A percentile compares a stretch with the other conserved stretches of the same genome.
Evolutionary conservation across 2,888 invertebrate species (phyloP).

Genomic region (Galerucella calmariensis): DNA sequence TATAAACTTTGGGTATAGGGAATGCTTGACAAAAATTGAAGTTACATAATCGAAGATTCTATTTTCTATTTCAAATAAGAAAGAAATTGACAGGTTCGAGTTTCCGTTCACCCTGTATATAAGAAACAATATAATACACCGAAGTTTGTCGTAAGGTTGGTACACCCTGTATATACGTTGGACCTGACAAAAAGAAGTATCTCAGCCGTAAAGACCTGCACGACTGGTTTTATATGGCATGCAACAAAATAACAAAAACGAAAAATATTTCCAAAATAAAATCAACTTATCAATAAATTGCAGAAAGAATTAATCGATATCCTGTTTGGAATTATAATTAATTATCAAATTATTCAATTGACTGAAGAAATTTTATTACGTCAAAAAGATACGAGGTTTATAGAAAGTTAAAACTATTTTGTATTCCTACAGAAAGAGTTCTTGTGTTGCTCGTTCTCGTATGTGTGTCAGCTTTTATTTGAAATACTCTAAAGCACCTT

Average conservation of each 20-base stretch:
- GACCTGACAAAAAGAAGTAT: no score
- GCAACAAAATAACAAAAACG: neutral
- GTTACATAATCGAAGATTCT: no score
- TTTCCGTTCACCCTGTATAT: no score
- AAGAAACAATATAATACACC: no score
- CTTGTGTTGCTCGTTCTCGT: neutral
- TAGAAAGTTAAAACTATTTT: slow-evolving; percentile 13
- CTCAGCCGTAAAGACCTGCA: no score
- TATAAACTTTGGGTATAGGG: no score
- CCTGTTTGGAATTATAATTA: neutral
- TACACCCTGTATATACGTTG: no score
- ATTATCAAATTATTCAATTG: neutral
- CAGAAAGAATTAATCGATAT: neutral
- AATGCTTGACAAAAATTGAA: no score
- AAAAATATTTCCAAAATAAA: neutral
- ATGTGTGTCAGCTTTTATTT: slow-evolving; percentile 2
- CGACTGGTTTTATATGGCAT: neutral
- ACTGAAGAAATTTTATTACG: neutral
- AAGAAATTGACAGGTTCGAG: no score
- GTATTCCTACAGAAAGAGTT: neutral
- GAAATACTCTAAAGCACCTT: neutral
- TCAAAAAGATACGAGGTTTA: slow-evolving; percentile 14
- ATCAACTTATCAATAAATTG: neutral
- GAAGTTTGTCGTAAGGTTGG: no score
- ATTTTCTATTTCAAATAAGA: no score